A percentile compares a stretch with the other conserved stretches of the same genome.
Conservation (phyloP, 2,797 vertebrate species). For the Enteromius unitaeniatus region DNA sequence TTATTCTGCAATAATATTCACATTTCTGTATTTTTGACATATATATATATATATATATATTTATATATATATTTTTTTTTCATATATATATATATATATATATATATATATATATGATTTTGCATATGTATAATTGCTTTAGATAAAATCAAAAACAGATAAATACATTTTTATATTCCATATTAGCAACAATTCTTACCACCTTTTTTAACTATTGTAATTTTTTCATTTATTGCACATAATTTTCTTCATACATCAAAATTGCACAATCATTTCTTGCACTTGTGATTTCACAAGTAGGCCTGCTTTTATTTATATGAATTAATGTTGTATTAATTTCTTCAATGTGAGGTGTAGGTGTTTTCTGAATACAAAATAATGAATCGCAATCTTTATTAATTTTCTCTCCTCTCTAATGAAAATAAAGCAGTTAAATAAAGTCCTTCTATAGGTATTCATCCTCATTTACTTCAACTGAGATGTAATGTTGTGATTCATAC, state of each 20-base stretch:
- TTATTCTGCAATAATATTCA: too few species aligned
- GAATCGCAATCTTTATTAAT: neutral
- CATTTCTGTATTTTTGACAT: too few species aligned
- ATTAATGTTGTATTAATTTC: neutral
- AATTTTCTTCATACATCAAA: neutral
- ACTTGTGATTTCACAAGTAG: neutral
- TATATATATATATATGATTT: too few species aligned
- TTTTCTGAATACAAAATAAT: slow-evolving; percentile 8
- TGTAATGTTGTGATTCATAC: neutral
- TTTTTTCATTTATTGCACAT: neutral
- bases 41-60: too few species aligned
- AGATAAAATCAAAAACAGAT: neutral
- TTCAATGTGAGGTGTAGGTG: neutral
- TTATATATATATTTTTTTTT: too few species aligned
- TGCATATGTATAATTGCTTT: too few species aligned
- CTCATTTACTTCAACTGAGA: neutral
- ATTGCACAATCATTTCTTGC: neutral
- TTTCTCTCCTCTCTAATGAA: neutral
- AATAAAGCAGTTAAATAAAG: neutral
- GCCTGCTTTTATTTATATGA: neutral
- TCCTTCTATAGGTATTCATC: neutral
- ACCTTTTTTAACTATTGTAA: neutral
- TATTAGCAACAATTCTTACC: neutral
- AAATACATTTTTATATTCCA: neutral
- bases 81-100: too few species aligned